Percentiles rank a stretch among this genome's conserved stretches.
phyloP scores from a whole-genome alignment of 2,888 invertebrate genomes.

The Parochlus steinenii region DNA sequence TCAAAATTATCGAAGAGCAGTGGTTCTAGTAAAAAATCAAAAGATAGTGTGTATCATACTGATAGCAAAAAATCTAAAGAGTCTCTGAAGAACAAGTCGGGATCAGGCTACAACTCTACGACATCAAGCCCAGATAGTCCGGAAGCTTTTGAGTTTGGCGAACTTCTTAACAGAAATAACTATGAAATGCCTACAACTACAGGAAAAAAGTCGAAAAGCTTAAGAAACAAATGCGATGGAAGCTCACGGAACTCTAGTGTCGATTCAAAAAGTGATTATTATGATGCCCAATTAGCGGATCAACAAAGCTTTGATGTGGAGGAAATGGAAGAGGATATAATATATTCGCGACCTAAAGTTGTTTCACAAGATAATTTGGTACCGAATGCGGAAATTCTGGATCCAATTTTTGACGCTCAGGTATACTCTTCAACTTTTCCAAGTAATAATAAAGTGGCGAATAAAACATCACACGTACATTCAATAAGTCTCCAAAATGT shows the following conservation, averaged over 20 bases:
- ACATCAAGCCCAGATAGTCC: constrained; percentile 51
- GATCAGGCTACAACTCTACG: constrained; percentile 38
- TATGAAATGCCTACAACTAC: constrained; percentile 32
- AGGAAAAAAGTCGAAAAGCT: constrained; percentile 26
- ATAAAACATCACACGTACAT: constrained; percentile 44
- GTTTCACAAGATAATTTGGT: constrained; percentile 43
- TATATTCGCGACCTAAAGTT: constrained; percentile 27
- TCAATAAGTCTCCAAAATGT: constrained; percentile 54
- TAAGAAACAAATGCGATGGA: constrained; percentile 22
- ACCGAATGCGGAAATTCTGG: constrained; percentile 31
- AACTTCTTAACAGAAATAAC: constrained; percentile 34
- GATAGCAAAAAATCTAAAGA: constrained; percentile 48
- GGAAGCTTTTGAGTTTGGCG: constrained; percentile 22
- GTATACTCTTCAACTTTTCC: constrained; percentile 46
- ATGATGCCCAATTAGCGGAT: constrained; percentile 36
- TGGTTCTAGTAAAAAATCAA: constrained; percentile 46
- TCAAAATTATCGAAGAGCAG: constrained; percentile 46
- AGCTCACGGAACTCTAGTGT: constrained; percentile 48
- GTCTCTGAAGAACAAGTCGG: constrained; percentile 43
- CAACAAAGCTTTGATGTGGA: constrained; percentile 15
- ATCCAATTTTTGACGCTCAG: constrained; percentile 37
- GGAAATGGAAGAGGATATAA: constrained; percentile 17
- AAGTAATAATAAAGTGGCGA: constrained; percentile 33
- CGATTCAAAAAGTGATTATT: constrained; percentile 54
- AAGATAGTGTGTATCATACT: constrained; percentile 45